A percentile compares a stretch with the other conserved stretches of the same genome.
Conservation (phyloP, 2,888 invertebrate genomes). For the Lasioglossum lativentre region DNA sequence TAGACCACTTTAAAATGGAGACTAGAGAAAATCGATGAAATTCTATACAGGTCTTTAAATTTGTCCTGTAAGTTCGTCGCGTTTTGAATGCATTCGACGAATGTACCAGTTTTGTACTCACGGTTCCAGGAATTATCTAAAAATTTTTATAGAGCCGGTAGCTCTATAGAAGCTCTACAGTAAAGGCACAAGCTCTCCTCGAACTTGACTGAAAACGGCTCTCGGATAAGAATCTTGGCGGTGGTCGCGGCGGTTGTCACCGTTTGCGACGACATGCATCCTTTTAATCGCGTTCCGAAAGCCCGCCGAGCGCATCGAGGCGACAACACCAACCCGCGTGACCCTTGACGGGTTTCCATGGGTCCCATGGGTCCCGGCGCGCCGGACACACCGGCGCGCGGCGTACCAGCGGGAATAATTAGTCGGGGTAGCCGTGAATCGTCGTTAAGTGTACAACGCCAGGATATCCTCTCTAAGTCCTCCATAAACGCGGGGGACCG, state of each 20-base stretch:
- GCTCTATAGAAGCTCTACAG: neutral
- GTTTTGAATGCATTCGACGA: too few relatives aligned
- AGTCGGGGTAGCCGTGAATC: constrained; percentile 76
- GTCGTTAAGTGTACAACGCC: constrained; percentile 69
- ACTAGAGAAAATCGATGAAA: neutral
- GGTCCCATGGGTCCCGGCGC: constrained; percentile 1
- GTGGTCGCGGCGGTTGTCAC: constrained; percentile 60
- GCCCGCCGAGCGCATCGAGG: constrained; percentile 79
- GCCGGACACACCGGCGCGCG: constrained; percentile 12
- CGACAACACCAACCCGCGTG: constrained; percentile 67
- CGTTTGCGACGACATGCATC: constrained; percentile 65
- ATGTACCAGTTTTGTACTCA: too few relatives aligned
- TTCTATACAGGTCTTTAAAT: neutral
- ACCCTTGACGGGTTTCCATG: constrained; percentile 60
- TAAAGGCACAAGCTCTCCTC: neutral
- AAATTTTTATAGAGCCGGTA: neutral
- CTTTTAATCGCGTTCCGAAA: constrained; percentile 76
- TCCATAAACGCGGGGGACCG: constrained; percentile 11
- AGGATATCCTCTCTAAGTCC: constrained; percentile 76
- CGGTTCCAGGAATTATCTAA: neutral
- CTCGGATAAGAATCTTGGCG: constrained; percentile 63
- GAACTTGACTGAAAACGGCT: neutral
- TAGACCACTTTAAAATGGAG: too few relatives aligned
- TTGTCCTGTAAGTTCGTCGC: too few relatives aligned
- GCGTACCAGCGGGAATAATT: constrained; percentile 69